phyloP scores from a whole-genome alignment of 2,797 vertebrate species.

The Stomatorhinus walkeri region DNA sequence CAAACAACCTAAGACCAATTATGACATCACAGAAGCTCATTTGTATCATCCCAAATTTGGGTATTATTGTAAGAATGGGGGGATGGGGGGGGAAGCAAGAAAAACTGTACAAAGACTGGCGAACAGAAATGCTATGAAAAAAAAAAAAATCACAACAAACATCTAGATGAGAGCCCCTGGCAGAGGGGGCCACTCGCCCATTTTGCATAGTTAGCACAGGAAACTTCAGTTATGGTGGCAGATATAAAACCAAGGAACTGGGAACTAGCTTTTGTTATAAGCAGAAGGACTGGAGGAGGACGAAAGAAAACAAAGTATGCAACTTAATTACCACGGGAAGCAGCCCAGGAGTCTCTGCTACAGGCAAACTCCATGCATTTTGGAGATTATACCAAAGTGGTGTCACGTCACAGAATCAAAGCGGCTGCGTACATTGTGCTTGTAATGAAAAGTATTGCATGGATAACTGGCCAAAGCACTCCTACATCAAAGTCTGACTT shows the following conservation, averaged over 20 bases:
- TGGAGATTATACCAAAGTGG: not conserved
- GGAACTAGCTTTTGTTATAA: slow-evolving; percentile 7
- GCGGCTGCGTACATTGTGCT: not conserved
- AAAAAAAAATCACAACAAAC: not conserved
- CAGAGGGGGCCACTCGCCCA: slow-evolving; percentile 12
- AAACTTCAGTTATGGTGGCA: slow-evolving; percentile 11
- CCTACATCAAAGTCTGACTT: not conserved
- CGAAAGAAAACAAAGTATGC: not conserved
- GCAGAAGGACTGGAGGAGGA: not conserved
- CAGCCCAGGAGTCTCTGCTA: not conserved
- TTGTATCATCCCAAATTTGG: not conserved
- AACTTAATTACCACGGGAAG: not conserved
- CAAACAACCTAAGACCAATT: not conserved
- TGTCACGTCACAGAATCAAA: not conserved
- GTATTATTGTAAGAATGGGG: not conserved
- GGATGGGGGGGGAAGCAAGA: not conserved
- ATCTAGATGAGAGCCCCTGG: slow-evolving; percentile 5
- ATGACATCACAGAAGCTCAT: not conserved
- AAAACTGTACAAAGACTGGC: not conserved
- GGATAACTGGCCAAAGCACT: slow-evolving; percentile 5
- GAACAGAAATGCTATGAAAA: not conserved
- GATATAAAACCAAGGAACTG: not conserved
- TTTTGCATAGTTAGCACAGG: slow-evolving; percentile 32
- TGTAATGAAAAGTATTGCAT: not conserved
- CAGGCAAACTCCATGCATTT: not conserved